Base-by-base conservation (phyloP, 2,888 invertebrate genomes). In the Nowickia ferox region DNA sequence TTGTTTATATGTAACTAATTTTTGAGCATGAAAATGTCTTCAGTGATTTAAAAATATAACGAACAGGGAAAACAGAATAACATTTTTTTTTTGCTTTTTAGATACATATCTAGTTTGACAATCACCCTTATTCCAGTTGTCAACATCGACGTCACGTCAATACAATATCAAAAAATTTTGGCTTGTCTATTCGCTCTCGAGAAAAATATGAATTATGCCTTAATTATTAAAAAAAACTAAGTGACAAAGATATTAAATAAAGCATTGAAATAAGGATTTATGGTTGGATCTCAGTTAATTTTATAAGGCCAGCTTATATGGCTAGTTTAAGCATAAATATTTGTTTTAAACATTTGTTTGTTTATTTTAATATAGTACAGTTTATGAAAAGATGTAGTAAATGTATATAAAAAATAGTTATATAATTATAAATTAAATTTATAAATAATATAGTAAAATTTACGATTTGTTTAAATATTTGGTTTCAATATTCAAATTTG, bases 241-340 rank as follows among this genome's bases (percentile, higher is more conserved):
- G 13, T 9, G 40, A 66, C 66, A 48, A 22, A 48, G 9, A 42
- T 15, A 19, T 42, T 22, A 42, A 30, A 17, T 5, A 22, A 22
- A 10, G 22, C 10, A 55, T 22, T 22, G n/a, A 55, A 22, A 51
- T 22, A 15, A 17, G 22, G 22, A 48, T 63, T 17, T 48, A 30
- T 81, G n/a, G 11, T 69, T 40, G 59, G 40, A 17, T 78, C 38
- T n/a, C 11, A 10, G 44, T 51, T 42, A 69, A n/a, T 48, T 57
- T 89, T 91, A 92, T 92, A 92, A 92, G 92, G 91, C 92, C 92
- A 90, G 92, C 92, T 92, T 92, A 92, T 91, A 90, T 89, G 89
- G 91, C 90, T 90, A 90, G 90, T 88, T 90, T 89, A 80, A 76
- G 51, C 46, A 79, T 44, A 40, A 19, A 66, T 40, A 48, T 63